These are phyloP conservation scores for Oncorhynchus kisutch DNA, from an alignment of 2,113 vertebrate species.

Conservation along the genomic window DNA sequence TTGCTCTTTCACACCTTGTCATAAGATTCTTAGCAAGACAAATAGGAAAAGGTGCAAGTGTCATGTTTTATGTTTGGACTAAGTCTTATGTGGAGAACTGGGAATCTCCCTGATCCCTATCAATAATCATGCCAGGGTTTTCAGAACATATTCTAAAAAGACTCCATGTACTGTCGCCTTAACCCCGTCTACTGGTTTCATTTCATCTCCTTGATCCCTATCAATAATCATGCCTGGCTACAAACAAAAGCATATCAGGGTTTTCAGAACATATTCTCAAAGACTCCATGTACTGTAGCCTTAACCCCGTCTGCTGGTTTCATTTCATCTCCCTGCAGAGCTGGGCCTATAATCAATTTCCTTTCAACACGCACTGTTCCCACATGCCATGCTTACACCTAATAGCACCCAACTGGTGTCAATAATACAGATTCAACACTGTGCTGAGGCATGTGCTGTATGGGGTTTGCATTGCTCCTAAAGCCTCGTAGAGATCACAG, in stretches of 20 bases:
- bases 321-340: conserved; percentile 30
- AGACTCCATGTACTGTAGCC: conserved; percentile 19
- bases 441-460: neutral
- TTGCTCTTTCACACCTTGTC: no score
- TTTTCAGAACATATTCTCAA: conserved; percentile 4
- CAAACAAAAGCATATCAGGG: no score
- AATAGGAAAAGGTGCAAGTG: no score
- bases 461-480: no score
- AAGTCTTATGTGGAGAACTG: no score
- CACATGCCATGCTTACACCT: conserved; percentile 8
- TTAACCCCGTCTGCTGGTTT: conserved; percentile 28
- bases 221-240: no score
- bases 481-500: no score
- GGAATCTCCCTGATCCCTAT: no score
- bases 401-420: conserved; percentile 23
- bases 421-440: conserved; percentile 23
- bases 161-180: conserved; percentile 16
- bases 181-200: conserved; percentile 31
- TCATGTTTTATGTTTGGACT: no score
- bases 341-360: conserved; percentile 19
- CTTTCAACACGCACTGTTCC: conserved; percentile 11
- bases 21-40: no score
- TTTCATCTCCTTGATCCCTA: conserved; percentile 6
- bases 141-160: conserved; percentile 11
- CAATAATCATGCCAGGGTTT: conserved; percentile 17